Evolutionary conservation across 2,113 vertebrate species (phyloP).

Genomic region (Atherinomorus stipes): DNA sequence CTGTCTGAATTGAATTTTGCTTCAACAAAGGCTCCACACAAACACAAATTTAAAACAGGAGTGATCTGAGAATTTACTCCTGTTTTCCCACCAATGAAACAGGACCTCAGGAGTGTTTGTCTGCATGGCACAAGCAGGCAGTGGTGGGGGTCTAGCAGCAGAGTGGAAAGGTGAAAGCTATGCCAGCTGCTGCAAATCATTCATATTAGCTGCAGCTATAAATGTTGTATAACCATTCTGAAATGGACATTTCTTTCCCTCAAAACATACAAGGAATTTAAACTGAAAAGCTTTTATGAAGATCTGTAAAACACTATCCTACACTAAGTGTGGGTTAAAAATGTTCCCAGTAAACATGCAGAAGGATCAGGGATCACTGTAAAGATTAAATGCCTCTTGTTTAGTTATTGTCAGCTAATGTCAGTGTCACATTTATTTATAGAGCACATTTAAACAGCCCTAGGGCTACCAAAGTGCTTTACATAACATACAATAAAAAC

Average conservation of each 20-base stretch:
- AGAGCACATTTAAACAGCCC: no score
- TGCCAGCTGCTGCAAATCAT: slow-evolving; percentile 56
- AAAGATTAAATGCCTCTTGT: no score
- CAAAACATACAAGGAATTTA: not conserved
- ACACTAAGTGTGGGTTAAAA: no score
- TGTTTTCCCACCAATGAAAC: slow-evolving; percentile 20
- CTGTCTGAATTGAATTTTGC: not conserved
- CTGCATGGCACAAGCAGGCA: slow-evolving; percentile 54
- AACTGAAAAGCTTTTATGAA: not conserved
- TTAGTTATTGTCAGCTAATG: no score
- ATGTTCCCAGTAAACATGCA: no score
- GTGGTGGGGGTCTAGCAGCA: slow-evolving; percentile 45
- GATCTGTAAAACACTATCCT: not conserved
- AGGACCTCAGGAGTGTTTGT: slow-evolving; percentile 43
- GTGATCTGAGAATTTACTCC: slow-evolving; percentile 39
- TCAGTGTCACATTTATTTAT: no score
- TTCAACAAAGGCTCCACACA: not conserved
- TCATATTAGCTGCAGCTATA: slow-evolving; percentile 18
- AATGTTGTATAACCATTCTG: slow-evolving; percentile 25
- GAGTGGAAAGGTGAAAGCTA: slow-evolving; percentile 52
- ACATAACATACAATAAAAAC: no score
- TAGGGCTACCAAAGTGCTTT: no score
- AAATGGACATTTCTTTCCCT: slow-evolving; percentile 6
- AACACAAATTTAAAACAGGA: slow-evolving; percentile 3
- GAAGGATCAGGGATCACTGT: no score